These are phyloP conservation scores for Aleiodes alternator DNA, from an alignment of 2,888 invertebrate species.

Conservation along the genomic window DNA sequence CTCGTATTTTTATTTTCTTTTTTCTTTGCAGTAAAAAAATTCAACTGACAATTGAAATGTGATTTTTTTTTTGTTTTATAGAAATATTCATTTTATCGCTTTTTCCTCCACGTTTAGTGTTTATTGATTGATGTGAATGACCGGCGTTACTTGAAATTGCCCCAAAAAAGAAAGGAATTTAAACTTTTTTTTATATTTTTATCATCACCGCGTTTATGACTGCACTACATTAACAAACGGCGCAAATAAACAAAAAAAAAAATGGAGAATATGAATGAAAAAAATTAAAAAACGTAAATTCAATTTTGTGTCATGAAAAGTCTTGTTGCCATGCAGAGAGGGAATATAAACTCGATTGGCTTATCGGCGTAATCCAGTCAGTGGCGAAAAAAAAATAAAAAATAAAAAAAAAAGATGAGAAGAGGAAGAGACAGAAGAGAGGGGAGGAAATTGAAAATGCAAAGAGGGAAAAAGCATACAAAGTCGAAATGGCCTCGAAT, in stretches of 20 bases:
- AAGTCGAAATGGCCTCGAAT: slow-evolving; percentile 11
- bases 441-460: slow-evolving; percentile 31
- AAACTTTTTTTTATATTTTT: not conserved
- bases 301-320: slow-evolving; percentile 19
- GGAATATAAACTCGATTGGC: slow-evolving; percentile 20
- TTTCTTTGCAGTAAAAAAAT: no score
- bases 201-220: not conserved
- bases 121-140: no score
- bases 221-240: not conserved
- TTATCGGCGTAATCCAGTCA: slow-evolving; percentile 30
- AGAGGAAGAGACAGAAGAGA: slow-evolving; percentile 26
- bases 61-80: no score
- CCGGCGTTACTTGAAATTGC: no score
- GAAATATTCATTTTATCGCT: no score
- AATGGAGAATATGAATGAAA: not conserved
- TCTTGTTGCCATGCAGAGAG: slow-evolving; percentile 13
- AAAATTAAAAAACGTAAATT: slow-evolving; percentile 7
- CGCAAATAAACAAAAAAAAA: not conserved
- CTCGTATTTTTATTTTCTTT: no score
- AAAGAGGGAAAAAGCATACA: slow-evolving; percentile 12
- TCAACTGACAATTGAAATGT: no score
- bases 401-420: slow-evolving; percentile 29
- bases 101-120: no score
- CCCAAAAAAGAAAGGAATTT: not conserved
- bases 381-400: slow-evolving; percentile 14